A percentile compares a stretch with the other conserved stretches of the same genome.
These are phyloP conservation scores for Thereva unica DNA, from an alignment of 2,888 invertebrate genomes.

Conservation along the genomic window DNA sequence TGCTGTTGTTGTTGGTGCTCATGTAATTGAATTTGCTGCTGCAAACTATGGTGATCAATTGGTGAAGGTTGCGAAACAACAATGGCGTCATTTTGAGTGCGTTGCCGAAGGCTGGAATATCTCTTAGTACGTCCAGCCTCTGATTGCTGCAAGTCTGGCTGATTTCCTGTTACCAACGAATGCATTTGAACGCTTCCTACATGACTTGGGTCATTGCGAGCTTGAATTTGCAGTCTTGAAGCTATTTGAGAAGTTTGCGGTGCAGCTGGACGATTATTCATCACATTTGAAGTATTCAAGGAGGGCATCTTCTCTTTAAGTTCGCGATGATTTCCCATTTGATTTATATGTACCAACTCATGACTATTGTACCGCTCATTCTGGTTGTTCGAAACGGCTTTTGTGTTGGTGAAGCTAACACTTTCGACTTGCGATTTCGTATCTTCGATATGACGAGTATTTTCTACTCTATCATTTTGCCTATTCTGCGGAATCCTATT, in stretches of 20 bases:
- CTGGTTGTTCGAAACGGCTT: constrained; percentile 26
- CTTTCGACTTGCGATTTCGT: constrained; percentile 39
- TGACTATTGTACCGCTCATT: constrained; percentile 36
- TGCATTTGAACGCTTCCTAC: constrained; percentile 58
- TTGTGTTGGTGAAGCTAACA: constrained; percentile 44
- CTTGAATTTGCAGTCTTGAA: constrained; percentile 37
- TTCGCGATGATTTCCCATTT: constrained; percentile 12
- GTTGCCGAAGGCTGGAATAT: constrained; percentile 69
- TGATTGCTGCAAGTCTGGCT: constrained; percentile 44
- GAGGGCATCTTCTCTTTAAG: constrained; percentile 29
- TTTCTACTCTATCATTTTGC: constrained; percentile 7
- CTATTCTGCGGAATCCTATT: constrained; percentile 15
- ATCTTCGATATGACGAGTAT: constrained; percentile 18
- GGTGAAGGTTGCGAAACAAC: constrained; percentile 45
- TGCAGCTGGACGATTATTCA: constrained; percentile 12
- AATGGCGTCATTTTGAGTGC: constrained; percentile 54
- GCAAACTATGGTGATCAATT: constrained; percentile 40
- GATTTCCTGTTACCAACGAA: constrained; percentile 53
- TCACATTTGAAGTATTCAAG: constrained; percentile 13
- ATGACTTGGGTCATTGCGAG: constrained; percentile 53
- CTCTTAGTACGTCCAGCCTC: constrained; percentile 59
- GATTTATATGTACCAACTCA: constrained; percentile 28
- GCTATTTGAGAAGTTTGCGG: constrained; percentile 23
- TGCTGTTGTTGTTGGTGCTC: constrained; percentile 48
- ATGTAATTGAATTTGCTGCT: constrained; percentile 50